These are phyloP conservation scores for Bombus huntii DNA, from an alignment of 1,140 invertebrate species.

Conservation along the genomic window DNA sequence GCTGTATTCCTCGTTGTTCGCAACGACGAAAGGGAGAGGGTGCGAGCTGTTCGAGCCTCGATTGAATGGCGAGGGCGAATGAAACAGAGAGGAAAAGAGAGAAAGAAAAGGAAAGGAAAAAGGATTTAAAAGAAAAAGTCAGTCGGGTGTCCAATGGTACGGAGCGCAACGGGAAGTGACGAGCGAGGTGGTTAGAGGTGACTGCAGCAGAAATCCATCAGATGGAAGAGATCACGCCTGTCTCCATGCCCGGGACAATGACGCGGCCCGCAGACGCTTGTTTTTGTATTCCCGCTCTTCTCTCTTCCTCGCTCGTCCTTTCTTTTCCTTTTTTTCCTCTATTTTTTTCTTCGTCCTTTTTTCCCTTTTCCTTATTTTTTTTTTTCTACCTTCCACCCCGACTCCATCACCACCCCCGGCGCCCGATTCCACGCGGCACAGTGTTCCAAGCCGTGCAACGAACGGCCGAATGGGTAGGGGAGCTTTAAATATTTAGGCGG, in stretches of 20 bases:
- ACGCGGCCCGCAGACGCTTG: conserved; percentile 71
- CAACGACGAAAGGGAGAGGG: conserved; percentile 6
- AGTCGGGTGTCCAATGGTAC: conserved; percentile 59
- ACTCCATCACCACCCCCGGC: not conserved
- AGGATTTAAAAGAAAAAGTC: conserved; percentile 60
- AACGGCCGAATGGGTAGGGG: conserved; percentile 26
- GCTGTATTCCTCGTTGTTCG: not conserved
- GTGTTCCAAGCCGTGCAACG: conserved; percentile 14
- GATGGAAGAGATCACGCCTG: conserved; percentile 76
- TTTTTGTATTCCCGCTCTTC: conserved; percentile 68
- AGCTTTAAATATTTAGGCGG: conserved; percentile 81
- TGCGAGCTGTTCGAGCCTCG: conserved; percentile 12
- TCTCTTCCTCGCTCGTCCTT: not conserved
- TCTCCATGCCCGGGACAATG: conserved; percentile 71
- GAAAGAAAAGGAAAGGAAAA: conserved; percentile 9
- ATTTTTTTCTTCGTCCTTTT: not conserved
- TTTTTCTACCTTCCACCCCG: conserved; percentile 1
- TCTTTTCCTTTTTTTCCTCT: conserved; percentile 15
- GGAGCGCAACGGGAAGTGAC: conserved; percentile 61
- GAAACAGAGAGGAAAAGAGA: not conserved
- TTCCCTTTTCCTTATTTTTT: not conserved
- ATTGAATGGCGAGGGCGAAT: conserved; percentile 34
- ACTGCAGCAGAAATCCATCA: conserved; percentile 74
- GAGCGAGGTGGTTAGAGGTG: conserved; percentile 61
- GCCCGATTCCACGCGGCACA: not conserved